Conservation (phyloP, 2,888 invertebrate species). For the Ichneumoninae sp. region DNA sequence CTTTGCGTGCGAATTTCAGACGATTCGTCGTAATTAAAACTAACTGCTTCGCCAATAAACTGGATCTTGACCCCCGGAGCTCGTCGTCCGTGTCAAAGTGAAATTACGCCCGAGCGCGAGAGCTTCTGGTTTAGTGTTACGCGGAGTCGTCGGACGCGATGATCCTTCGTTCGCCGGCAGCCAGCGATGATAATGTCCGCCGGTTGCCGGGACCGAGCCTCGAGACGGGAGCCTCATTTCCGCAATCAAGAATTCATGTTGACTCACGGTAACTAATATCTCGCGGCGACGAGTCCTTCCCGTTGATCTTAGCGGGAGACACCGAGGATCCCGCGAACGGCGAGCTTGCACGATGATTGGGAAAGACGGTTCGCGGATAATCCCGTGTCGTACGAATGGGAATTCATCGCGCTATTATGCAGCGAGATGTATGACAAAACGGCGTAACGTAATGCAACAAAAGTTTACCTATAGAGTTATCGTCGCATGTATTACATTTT, state of each 20-base stretch:
- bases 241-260: slow-evolving; percentile 78
- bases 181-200: slow-evolving; percentile 36
- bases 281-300: slow-evolving; percentile 53
- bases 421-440: slow-evolving; percentile 1
- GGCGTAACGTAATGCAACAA: slow-evolving; percentile 2
- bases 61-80: slow-evolving; percentile 41
- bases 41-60: slow-evolving; percentile 7
- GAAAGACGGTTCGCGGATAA: slow-evolving; percentile 52
- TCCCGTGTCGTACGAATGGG: background rate
- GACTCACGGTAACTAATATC: slow-evolving; percentile 73
- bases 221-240: slow-evolving; percentile 72
- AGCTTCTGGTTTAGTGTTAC: slow-evolving; percentile 19
- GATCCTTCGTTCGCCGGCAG: slow-evolving; percentile 34
- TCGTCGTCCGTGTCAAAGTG: slow-evolving; percentile 8
- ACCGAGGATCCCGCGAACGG: slow-evolving; percentile 10
- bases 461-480: slow-evolving; percentile 2
- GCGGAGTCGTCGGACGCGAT: slow-evolving; percentile 33
- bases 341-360: slow-evolving; percentile 53
- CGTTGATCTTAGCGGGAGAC: slow-evolving; percentile 36
- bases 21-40: slow-evolving; percentile 33
- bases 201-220: slow-evolving; percentile 12
- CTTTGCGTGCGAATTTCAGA: background rate
- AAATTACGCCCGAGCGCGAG: slow-evolving; percentile 32
- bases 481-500: slow-evolving; percentile 11
- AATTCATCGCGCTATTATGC: slow-evolving; percentile 22